phyloP scores from a whole-genome alignment of 2,113 vertebrate species.

The Pteruthius melanotis region DNA sequence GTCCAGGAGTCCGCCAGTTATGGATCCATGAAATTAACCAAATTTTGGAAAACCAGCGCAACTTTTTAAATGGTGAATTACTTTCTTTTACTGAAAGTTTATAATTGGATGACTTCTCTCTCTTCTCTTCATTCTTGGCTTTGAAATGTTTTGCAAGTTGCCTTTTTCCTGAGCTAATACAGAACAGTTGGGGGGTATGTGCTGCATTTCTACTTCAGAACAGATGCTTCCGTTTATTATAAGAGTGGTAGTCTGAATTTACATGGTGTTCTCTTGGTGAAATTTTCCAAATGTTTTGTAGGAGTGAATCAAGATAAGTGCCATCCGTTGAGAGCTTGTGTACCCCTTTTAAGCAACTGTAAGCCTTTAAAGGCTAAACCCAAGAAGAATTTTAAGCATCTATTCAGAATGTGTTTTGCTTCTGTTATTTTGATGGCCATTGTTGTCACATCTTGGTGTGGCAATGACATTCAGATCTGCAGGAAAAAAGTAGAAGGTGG shows the following conservation, averaged over 20 bases:
- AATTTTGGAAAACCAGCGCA: conserved; percentile 98
- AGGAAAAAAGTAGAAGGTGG: not conserved
- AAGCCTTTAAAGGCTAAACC: not conserved
- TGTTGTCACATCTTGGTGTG: not conserved
- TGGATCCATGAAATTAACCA: conserved; percentile 98
- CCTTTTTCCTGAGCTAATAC: not conserved
- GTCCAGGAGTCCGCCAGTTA: conserved; percentile 84
- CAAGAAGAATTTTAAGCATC: not conserved
- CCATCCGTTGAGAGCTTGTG: not conserved
- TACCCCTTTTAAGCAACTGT: not conserved
- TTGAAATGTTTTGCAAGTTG: not conserved
- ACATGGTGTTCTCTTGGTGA: conserved; percentile 31
- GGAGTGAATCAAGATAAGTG: conserved; percentile 27
- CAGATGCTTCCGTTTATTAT: conserved; percentile 47
- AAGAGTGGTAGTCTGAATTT: conserved; percentile 2
- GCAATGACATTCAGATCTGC: not conserved
- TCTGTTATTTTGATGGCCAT: not conserved
- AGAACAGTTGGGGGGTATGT: conserved; percentile 6
- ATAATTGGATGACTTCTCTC: not conserved
- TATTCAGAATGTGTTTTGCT: not conserved
- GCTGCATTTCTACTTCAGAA: not conserved
- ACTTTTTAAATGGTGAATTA: conserved; percentile 95
- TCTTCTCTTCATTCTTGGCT: conserved; percentile 17
- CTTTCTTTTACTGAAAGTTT: not conserved
- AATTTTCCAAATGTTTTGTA: conserved; percentile 56